Percentiles rank a stretch among this genome's conserved stretches.
phyloP scores from a whole-genome alignment of 2,888 invertebrate genomes.

The Agonopterix arenella region DNA sequence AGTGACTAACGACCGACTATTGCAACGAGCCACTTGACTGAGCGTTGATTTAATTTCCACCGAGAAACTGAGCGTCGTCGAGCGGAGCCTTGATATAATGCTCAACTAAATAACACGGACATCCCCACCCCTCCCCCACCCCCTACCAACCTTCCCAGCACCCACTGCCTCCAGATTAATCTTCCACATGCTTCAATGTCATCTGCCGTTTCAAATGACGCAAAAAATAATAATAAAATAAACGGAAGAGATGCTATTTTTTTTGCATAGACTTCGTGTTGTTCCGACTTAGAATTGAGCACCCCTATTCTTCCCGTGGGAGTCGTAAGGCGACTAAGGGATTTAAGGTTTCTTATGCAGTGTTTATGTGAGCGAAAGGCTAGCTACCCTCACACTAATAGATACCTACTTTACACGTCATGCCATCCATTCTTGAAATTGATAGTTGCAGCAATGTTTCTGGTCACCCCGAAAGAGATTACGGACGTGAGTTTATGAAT shows the following conservation, averaged over 20 bases:
- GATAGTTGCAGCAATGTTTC: too few species aligned
- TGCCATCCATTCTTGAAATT: too few species aligned
- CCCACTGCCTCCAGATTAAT: constrained; percentile 41
- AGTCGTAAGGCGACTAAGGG: too few species aligned
- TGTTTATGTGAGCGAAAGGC: too few species aligned
- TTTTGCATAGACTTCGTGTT: not conserved
- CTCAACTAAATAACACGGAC: constrained; percentile 58
- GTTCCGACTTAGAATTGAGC: too few species aligned
- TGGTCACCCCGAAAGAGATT: too few species aligned
- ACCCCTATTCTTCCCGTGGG: too few species aligned
- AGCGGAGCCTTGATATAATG: constrained; percentile 46
- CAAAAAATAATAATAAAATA: constrained; percentile 56
- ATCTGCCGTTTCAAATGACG: constrained; percentile 56
- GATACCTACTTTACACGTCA: too few species aligned
- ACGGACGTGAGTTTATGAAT: too few species aligned
- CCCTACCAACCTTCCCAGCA: constrained; percentile 9
- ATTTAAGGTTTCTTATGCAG: too few species aligned
- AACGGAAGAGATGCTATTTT: not conserved
- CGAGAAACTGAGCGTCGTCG: constrained; percentile 8
- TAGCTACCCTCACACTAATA: too few species aligned
- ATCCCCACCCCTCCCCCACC: constrained; percentile 22
- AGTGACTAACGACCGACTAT: constrained; percentile 33
- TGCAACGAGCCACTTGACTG: constrained; percentile 39
- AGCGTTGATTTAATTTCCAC: constrained; percentile 56
- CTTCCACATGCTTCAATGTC: constrained; percentile 62